These are phyloP conservation scores for Chalcis sispes DNA, from an alignment of 2,888 invertebrate genomes.

Conservation along the genomic window DNA sequence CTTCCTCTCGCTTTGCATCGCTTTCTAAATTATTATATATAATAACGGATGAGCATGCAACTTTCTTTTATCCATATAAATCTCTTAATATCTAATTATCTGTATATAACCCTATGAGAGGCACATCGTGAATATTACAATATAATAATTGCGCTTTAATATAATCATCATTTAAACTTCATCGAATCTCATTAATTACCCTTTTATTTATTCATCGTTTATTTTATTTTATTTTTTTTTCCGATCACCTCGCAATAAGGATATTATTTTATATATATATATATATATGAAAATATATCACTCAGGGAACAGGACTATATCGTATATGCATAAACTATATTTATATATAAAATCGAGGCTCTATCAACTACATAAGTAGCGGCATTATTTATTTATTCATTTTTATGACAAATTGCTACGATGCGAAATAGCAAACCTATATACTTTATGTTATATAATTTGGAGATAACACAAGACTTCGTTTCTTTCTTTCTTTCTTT, in stretches of 20 bases:
- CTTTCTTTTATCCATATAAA: constrained; percentile 45
- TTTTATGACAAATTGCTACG: constrained; percentile 33
- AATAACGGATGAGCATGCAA: constrained; percentile 54
- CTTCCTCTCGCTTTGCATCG: constrained; percentile 65
- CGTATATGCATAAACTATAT: constrained; percentile 58
- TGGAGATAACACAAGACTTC: constrained; percentile 41
- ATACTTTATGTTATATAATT: constrained; percentile 3
- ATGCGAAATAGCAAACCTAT: constrained; percentile 31
- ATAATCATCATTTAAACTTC: constrained; percentile 32
- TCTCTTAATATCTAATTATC: constrained; percentile 56
- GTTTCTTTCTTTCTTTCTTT: constrained; percentile 53
- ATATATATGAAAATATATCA: constrained; percentile 66
- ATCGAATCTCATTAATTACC: constrained; percentile 57
- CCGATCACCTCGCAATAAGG: constrained; percentile 60
- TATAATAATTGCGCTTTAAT: constrained; percentile 43
- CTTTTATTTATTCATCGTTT: constrained; percentile 49
- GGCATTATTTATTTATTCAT: constrained; percentile 33
- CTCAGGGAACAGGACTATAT: constrained; percentile 66
- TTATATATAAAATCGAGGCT: constrained; percentile 55
- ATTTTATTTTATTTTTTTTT: constrained; percentile 53
- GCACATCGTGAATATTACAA: constrained; percentile 66
- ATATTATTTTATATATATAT: constrained; percentile 56
- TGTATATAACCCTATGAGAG: constrained; percentile 64
- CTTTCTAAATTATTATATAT: constrained; percentile 54
- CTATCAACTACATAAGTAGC: constrained; percentile 55